Evolutionary conservation across 2,888 invertebrate genomes (phyloP).

Genomic region (Peribatodes rhomboidaria): DNA sequence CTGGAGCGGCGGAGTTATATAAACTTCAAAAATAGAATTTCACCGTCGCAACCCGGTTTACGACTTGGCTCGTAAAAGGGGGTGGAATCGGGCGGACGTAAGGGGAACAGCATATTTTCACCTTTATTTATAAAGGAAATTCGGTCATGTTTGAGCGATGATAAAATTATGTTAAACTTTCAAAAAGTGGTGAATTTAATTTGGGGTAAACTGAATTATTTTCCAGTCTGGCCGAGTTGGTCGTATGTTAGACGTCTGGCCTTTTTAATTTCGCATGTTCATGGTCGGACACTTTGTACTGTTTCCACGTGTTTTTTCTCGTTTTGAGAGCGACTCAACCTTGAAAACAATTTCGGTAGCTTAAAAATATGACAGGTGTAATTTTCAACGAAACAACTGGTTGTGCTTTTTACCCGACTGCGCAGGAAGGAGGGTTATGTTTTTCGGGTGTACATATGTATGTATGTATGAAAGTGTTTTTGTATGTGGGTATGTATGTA

Average conservation of each 20-base stretch:
- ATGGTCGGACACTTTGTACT: constrained; percentile 14
- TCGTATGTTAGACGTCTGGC: constrained; percentile 27
- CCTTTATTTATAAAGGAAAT: constrained; percentile 68
- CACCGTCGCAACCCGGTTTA: constrained; percentile 71
- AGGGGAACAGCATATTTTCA: constrained; percentile 71
- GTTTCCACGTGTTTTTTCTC: not conserved
- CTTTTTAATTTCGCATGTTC: constrained; percentile 31
- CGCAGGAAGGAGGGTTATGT: no score
- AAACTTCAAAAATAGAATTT: constrained; percentile 78
- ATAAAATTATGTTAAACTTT: constrained; percentile 43
- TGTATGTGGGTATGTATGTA: no score
- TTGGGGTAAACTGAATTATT: constrained; percentile 32
- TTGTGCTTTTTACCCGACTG: no score
- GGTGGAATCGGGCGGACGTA: constrained; percentile 59
- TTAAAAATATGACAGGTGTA: not conserved
- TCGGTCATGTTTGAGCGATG: constrained; percentile 62
- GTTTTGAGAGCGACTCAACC: not conserved
- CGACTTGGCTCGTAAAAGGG: constrained; percentile 72
- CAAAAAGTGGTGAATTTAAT: constrained; percentile 38
- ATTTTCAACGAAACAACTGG: no score
- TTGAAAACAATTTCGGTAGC: constrained; percentile 1
- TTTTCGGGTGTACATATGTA: no score
- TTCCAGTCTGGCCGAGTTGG: constrained; percentile 23
- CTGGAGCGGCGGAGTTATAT: constrained; percentile 61
- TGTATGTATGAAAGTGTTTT: no score